Conservation (phyloP, 2,797 vertebrate species). For the Parauchenoglanis punctatus region DNA sequence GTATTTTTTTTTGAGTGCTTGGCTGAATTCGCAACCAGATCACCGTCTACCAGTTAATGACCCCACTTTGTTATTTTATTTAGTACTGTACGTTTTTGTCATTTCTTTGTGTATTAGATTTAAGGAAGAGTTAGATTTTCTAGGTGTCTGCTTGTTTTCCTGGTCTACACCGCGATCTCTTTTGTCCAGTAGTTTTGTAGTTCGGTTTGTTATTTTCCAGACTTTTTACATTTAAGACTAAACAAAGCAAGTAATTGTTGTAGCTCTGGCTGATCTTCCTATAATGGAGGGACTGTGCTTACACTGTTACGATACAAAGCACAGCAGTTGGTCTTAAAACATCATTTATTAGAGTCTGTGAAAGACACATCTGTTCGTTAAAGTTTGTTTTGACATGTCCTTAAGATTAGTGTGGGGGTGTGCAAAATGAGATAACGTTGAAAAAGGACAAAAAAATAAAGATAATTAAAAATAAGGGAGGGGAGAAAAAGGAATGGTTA, state of each 20-base stretch:
- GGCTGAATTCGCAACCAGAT: not conserved
- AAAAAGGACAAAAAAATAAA: constrained; percentile 15
- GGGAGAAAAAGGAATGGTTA: constrained; percentile 43
- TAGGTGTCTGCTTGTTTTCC: not conserved
- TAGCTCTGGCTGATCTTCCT: not conserved
- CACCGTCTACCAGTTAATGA: not conserved
- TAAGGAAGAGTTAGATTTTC: not conserved
- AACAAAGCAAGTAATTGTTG: not conserved
- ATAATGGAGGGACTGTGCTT: not conserved
- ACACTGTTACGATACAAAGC: not conserved
- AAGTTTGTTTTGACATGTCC: constrained; percentile 28
- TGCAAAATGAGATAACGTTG: constrained; percentile 1
- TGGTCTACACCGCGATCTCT: not conserved
- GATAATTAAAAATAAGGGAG: not conserved
- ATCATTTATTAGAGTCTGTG: constrained; percentile 8
- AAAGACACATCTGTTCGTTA: constrained; percentile 18
- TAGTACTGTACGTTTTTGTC: not conserved
- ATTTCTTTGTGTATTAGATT: not conserved
- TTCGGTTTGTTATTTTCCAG: not conserved
- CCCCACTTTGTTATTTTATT: not conserved
- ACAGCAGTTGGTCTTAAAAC: constrained; percentile 23
- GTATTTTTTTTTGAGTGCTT: not conserved
- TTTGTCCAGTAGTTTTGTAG: not conserved
- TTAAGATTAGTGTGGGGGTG: constrained; percentile 24
- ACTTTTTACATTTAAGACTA: not conserved